Evolutionary conservation across 2,797 vertebrate genomes (phyloP).

Genomic region (Emys orbicularis): DNA sequence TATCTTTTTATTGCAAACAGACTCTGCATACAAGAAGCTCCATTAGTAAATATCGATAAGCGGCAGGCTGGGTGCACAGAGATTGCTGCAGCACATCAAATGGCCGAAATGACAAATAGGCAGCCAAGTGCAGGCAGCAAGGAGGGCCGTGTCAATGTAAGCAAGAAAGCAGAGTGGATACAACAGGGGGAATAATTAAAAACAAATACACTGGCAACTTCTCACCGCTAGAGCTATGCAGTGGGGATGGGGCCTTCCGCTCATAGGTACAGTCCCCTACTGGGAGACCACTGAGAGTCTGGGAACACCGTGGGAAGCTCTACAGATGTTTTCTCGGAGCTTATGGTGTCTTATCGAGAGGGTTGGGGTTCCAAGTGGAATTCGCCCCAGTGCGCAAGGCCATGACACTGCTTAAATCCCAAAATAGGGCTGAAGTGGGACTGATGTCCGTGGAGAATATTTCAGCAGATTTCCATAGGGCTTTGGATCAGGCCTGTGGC

Average conservation of each 20-base stretch:
- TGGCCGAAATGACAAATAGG: conserved; percentile 71
- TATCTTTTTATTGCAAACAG: conserved; percentile 72
- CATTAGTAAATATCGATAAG: conserved; percentile 78
- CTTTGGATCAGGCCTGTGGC: neutral
- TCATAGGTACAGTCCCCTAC: neutral
- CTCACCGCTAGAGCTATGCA: neutral
- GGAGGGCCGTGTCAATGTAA: conserved; percentile 20
- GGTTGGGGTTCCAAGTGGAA: neutral
- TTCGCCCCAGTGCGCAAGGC: neutral
- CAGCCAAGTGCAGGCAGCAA: conserved; percentile 34
- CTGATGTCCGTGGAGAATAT: neutral
- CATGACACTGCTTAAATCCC: neutral
- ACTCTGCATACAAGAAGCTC: conserved; percentile 65
- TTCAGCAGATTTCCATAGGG: neutral
- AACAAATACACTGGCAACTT: conserved; percentile 25
- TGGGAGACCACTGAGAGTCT: neutral
- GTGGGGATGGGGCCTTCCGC: neutral
- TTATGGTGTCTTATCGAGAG: neutral
- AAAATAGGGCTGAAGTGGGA: neutral
- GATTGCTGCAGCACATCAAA: conserved; percentile 65
- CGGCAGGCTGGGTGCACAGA: conserved; percentile 65
- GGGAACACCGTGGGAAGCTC: neutral
- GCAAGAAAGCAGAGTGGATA: conserved; percentile 56
- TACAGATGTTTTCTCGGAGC: neutral
- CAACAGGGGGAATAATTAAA: conserved; percentile 62